These are phyloP conservation scores for Drosophila malerkotliana DNA, from an alignment of 1,140 invertebrate species.

Conservation along the genomic window DNA sequence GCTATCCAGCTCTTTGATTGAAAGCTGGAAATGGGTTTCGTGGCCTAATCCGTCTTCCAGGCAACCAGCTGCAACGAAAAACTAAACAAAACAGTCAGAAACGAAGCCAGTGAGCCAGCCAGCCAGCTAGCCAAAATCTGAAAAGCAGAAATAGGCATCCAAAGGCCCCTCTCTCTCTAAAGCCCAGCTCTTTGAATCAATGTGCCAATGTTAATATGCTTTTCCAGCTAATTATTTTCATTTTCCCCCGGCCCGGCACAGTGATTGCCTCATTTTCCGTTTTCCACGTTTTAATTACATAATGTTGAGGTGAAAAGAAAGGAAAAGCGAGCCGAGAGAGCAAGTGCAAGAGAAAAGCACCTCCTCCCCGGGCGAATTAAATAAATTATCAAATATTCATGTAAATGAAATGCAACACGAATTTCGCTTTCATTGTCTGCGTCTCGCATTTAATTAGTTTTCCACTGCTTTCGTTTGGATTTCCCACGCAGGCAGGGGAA, in stretches of 20 bases:
- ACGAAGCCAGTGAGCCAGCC: constrained; percentile 41
- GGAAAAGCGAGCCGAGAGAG: constrained; percentile 24
- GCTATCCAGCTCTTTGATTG: constrained; percentile 51
- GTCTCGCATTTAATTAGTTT: constrained; percentile 39
- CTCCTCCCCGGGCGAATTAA: constrained; percentile 30
- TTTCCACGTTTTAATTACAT: constrained; percentile 49
- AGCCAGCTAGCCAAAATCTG: constrained; percentile 49
- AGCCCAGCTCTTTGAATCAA: constrained; percentile 37
- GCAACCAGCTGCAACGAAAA: constrained; percentile 23
- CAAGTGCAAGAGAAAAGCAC: constrained; percentile 18
- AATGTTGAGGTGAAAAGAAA: constrained; percentile 41
- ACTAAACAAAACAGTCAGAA: neutral
- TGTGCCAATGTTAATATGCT: constrained; percentile 70
- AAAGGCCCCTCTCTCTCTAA: constrained; percentile 23
- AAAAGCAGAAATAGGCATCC: constrained; percentile 51
- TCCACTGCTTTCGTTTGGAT: constrained; percentile 33
- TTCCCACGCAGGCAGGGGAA: constrained; percentile 20
- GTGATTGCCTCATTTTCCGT: constrained; percentile 48
- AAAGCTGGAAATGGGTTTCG: constrained; percentile 75
- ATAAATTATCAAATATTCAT: constrained; percentile 54
- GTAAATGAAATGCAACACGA: constrained; percentile 41
- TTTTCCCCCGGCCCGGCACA: constrained; percentile 34
- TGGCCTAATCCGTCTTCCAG: constrained; percentile 54
- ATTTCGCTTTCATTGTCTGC: constrained; percentile 46
- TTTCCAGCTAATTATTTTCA: constrained; percentile 57